phyloP scores from a whole-genome alignment of 2,888 invertebrate species.

The Meta bourneti region DNA sequence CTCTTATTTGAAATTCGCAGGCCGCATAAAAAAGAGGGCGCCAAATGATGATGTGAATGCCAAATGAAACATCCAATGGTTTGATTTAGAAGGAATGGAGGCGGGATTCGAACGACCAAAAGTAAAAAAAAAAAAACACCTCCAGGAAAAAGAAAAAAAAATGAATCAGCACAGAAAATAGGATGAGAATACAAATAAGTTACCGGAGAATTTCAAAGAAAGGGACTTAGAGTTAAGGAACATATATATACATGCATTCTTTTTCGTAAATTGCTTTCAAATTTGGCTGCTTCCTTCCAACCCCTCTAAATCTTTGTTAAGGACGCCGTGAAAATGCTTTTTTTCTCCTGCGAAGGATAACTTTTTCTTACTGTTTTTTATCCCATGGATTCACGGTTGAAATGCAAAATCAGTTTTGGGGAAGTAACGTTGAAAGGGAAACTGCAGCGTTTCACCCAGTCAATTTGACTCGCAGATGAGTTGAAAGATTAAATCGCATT shows the following conservation, averaged over 20 bases:
- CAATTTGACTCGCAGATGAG: background rate
- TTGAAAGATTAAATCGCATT: background rate
- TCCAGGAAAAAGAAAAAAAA: background rate
- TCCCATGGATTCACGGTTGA: background rate
- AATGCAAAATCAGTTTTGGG: constrained; percentile 11
- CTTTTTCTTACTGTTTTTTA: background rate
- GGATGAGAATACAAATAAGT: constrained; percentile 52
- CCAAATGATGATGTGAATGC: constrained; percentile 53
- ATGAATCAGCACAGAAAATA: constrained; percentile 10
- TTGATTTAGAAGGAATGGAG: constrained; percentile 47
- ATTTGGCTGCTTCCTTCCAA: constrained; percentile 11
- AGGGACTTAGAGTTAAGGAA: constrained; percentile 16
- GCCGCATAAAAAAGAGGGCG: constrained; percentile 27
- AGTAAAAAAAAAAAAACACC: background rate
- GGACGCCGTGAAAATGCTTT: background rate
- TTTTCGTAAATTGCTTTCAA: constrained; percentile 43
- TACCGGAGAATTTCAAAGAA: constrained; percentile 13
- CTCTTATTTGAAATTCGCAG: constrained; percentile 45
- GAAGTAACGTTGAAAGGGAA: background rate
- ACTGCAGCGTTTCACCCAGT: background rate
- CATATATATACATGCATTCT: constrained; percentile 26
- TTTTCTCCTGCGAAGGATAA: background rate
- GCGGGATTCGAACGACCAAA: background rate
- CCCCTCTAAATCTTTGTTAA: background rate
- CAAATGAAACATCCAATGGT: constrained; percentile 36